phyloP scores from a whole-genome alignment of 2,113 vertebrate species.

The Sus scrofa region DNA sequence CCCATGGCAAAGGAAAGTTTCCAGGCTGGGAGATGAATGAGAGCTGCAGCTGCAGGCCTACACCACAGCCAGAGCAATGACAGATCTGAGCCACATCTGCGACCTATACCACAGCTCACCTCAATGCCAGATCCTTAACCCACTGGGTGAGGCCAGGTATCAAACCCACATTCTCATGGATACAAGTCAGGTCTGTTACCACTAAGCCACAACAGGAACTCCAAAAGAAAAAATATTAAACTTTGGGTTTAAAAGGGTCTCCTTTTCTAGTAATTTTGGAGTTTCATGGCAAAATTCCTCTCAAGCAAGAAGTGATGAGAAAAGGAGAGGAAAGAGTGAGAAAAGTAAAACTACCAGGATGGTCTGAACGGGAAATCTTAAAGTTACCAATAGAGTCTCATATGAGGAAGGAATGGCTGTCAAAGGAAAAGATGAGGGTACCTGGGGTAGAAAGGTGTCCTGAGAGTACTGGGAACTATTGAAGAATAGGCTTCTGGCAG shows the following conservation, averaged over 20 bases:
- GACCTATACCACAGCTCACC: too few relatives aligned
- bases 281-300: background rate
- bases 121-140: too few relatives aligned
- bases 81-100: too few relatives aligned
- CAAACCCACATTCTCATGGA: too few relatives aligned
- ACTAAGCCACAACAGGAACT: too few relatives aligned
- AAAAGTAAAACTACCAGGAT: background rate
- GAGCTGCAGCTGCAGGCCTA: too few relatives aligned
- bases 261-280: background rate
- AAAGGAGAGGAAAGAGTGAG: background rate
- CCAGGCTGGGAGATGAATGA: too few relatives aligned
- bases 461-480: fast-evolving
- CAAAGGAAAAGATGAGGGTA: background rate
- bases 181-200: too few relatives aligned
- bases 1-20: too few relatives aligned
- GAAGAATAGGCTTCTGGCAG: background rate
- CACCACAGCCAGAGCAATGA: too few relatives aligned
- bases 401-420: background rate
- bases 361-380: background rate
- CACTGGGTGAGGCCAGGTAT: too few relatives aligned
- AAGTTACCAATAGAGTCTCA: background rate
- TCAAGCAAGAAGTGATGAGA: background rate
- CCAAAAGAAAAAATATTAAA: background rate
- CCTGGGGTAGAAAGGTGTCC: background rate
- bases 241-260: background rate